A percentile compares a stretch with the other conserved stretches of the same genome.
Evolutionary conservation across 2,797 vertebrate species (phyloP).

Genomic region (Dipus sagitta): DNA sequence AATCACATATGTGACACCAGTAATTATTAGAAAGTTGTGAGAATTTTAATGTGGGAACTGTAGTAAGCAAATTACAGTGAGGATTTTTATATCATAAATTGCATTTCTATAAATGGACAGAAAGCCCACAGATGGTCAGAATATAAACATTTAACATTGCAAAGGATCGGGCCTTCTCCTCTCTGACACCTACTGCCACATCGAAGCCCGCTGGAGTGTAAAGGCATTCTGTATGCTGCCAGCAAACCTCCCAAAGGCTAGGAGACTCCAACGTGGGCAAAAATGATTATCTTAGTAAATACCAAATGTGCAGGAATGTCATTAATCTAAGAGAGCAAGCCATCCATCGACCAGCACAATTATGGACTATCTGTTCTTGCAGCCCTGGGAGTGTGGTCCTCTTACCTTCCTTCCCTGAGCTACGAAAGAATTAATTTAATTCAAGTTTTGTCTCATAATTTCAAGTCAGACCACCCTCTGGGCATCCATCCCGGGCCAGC

Average conservation of each 20-base stretch:
- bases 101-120: background rate
- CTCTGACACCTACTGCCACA: background rate
- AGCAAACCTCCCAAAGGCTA: background rate
- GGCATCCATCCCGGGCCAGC: conserved; percentile 82
- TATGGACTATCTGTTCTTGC: conserved; percentile 11
- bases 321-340: conserved; percentile 63
- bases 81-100: background rate
- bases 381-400: background rate
- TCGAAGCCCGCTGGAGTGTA: background rate
- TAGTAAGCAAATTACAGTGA: background rate
- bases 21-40: background rate
- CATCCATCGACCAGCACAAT: conserved; percentile 6
- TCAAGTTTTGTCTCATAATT: conserved; percentile 86
- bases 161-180: background rate
- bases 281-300: conserved; percentile 66
- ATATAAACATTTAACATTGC: background rate
- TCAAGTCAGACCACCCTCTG: conserved; percentile 81
- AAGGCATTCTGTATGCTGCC: background rate
- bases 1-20: background rate
- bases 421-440: conserved; percentile 83
- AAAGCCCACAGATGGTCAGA: background rate
- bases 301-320: background rate
- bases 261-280: background rate
- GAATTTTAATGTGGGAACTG: background rate
- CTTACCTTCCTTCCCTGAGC: conserved; percentile 60